phyloP scores from a whole-genome alignment of 2,797 vertebrate genomes.

The Silurus lanzhouensis region DNA sequence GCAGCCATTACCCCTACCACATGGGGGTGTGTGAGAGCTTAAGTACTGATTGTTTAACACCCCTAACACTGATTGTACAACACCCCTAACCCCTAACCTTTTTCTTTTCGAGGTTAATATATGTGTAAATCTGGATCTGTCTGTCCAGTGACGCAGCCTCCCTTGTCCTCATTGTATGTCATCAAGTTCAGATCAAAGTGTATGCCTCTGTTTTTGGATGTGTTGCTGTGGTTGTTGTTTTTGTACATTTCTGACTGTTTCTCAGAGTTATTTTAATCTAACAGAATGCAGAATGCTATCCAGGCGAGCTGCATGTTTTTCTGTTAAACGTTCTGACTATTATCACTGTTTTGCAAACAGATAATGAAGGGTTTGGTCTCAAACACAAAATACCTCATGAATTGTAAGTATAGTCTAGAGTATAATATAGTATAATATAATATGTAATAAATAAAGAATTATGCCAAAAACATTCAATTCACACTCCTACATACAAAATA shows the following conservation, averaged over 20 bases:
- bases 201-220: neutral
- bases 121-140: too few species aligned
- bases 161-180: too few species aligned
- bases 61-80: too few species aligned
- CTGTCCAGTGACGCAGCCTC: too few species aligned
- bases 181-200: neutral
- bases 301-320: neutral
- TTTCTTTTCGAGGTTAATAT: too few species aligned
- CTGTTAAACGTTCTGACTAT: neutral
- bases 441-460: neutral
- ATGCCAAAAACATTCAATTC: neutral
- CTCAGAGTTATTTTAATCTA: neutral
- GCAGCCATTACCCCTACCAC: too few species aligned
- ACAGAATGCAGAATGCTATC: neutral
- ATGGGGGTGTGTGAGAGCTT: too few species aligned
- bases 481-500: neutral
- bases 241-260: neutral
- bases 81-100: too few species aligned
- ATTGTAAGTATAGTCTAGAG: neutral
- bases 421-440: neutral
- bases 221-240: neutral
- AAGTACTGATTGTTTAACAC: too few species aligned
- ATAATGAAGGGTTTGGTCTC: neutral
- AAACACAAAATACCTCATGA: neutral
- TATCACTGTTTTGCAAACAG: neutral